Evolutionary conservation across 2,797 vertebrate genomes (phyloP).

Genomic region (Cottoperca gobio): DNA sequence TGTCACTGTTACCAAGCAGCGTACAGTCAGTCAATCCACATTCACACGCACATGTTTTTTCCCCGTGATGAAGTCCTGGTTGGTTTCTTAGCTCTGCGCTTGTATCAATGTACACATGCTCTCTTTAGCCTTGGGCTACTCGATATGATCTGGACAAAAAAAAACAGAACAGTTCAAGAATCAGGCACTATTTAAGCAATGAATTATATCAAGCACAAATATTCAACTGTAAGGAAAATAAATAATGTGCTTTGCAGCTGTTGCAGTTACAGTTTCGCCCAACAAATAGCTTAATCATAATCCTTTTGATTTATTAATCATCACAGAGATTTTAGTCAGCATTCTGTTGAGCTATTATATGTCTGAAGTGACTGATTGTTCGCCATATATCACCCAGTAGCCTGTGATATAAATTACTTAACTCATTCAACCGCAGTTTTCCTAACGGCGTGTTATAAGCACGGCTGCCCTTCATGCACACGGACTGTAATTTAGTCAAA

Average conservation of each 20-base stretch:
- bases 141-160: constrained; percentile 73
- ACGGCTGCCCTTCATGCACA: constrained; percentile 33
- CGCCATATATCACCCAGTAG: constrained; percentile 53
- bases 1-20: constrained; percentile 48
- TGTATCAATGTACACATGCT: background rate
- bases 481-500: constrained; percentile 19
- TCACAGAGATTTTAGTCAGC: constrained; percentile 65
- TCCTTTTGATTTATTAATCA: constrained; percentile 69
- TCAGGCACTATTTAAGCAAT: constrained; percentile 27
- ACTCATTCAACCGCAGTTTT: constrained; percentile 46
- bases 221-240: background rate
- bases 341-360: constrained; percentile 56
- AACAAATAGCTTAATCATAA: constrained; percentile 61
- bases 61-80: constrained; percentile 14
- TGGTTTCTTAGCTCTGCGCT: constrained; percentile 28
- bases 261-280: constrained; percentile 30
- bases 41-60: no score
- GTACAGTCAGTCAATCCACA: constrained; percentile 23
- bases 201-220: constrained; percentile 35
- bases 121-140: constrained; percentile 52
- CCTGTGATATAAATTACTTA: constrained; percentile 49
- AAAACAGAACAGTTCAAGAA: constrained; percentile 24
- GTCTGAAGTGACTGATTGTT: constrained; percentile 65
- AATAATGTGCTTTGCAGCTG: constrained; percentile 12
- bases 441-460: constrained; percentile 22